A percentile compares a stretch with the other conserved stretches of the same genome.
phyloP scores from a whole-genome alignment of 2,113 vertebrate genomes.

The Catagonus wagneri region DNA sequence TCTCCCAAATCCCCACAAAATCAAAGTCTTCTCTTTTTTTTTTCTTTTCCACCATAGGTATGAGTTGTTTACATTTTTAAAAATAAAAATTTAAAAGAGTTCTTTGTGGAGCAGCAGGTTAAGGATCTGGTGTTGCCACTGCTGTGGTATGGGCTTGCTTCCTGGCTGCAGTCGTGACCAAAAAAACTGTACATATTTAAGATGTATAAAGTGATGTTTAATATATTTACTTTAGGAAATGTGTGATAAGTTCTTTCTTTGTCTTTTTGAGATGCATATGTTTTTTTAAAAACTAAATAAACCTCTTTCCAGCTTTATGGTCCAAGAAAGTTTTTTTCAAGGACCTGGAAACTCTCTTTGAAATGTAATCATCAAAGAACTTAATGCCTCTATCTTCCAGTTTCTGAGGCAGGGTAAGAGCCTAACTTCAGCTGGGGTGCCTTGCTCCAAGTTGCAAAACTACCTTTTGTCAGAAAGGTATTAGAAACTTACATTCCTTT shows the following conservation, averaged over 20 bases:
- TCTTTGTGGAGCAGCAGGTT: no score
- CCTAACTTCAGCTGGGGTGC: background rate
- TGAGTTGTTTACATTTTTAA: background rate
- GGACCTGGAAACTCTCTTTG: background rate
- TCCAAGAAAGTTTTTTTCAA: background rate
- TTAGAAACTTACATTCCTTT: slow-evolving; percentile 20
- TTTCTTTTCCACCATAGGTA: rapidly evolving
- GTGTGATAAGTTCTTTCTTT: background rate
- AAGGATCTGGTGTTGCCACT: no score
- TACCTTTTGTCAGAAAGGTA: slow-evolving; percentile 4
- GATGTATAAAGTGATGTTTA: background rate
- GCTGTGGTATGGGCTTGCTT: no score
- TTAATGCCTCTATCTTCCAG: background rate
- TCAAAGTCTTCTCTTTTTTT: slow-evolving; percentile 56
- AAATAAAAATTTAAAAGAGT: background rate
- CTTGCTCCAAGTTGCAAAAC: background rate
- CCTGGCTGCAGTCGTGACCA: no score
- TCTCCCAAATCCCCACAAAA: slow-evolving; percentile 52
- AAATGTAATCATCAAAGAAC: background rate
- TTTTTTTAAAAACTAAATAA: slow-evolving; percentile 18
- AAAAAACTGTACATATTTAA: background rate
- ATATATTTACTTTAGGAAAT: slow-evolving; percentile 4
- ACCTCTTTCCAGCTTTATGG: background rate
- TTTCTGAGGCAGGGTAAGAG: background rate
- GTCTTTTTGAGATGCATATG: background rate